phyloP scores from a whole-genome alignment of 2,888 invertebrate genomes.

The Orchesella flavescens region DNA sequence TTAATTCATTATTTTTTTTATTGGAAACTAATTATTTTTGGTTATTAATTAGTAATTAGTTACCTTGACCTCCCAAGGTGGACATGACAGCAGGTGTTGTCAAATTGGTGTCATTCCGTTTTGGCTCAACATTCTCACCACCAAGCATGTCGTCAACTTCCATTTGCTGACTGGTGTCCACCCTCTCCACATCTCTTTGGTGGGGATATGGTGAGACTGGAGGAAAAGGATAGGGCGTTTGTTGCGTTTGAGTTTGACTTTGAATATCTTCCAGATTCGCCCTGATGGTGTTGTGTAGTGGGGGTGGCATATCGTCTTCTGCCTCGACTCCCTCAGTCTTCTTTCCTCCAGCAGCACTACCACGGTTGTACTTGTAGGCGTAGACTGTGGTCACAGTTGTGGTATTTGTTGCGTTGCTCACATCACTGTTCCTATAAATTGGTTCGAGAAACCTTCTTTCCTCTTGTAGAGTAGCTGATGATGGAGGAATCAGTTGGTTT shows the following conservation, averaged over 20 bases:
- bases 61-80: not conserved
- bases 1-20: no score
- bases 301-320: not conserved
- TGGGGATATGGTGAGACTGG: no score
- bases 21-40: no score
- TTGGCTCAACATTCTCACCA: not conserved
- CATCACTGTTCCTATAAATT: no score
- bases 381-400: constrained; percentile 47
- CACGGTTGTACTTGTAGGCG: constrained; percentile 36
- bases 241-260: not conserved
- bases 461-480: not conserved
- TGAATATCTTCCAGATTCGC: not conserved
- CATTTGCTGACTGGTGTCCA: constrained; percentile 4
- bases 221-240: not conserved
- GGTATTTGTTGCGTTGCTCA: not conserved
- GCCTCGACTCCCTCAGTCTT: not conserved
- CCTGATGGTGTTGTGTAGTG: not conserved
- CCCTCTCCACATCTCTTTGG: constrained; percentile 22
- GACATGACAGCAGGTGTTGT: not conserved
- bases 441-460: not conserved
- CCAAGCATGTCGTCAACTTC: not conserved
- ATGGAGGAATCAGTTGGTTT: not conserved
- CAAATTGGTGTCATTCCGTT: not conserved
- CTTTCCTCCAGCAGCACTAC: not conserved
- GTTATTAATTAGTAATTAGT: no score